Evolutionary conservation across 92 coral and sea anemone species (phyloP).

Genomic region (Parazoanthus atlanticus): DNA sequence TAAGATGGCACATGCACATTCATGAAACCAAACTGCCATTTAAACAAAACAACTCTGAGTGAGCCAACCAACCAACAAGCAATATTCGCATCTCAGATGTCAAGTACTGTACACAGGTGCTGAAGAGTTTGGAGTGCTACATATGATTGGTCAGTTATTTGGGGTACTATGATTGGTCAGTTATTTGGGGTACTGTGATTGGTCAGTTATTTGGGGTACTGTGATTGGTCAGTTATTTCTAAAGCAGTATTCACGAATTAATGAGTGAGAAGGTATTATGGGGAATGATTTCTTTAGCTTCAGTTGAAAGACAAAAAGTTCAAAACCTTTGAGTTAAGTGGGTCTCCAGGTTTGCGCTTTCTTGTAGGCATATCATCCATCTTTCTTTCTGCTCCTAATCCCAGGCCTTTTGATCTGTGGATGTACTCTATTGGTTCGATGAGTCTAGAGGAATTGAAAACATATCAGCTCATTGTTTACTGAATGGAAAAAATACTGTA

Average conservation of each 20-base stretch:
- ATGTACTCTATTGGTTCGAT: slow-evolving; percentile 94
- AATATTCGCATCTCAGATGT: no score
- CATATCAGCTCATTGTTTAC: not conserved
- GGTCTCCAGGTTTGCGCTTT: slow-evolving; percentile 91
- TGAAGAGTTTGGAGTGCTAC: no score
- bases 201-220: not conserved
- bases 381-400: slow-evolving; percentile 89
- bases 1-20: no score
- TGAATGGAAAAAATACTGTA: no score
- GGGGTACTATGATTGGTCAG: not conserved
- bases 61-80: no score
- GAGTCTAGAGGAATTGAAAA: slow-evolving; percentile 49
- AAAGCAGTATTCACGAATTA: no score
- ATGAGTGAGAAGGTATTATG: no score
- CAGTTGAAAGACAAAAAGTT: not conserved
- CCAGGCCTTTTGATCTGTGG: slow-evolving; percentile 95
- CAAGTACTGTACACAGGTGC: no score
- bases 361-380: slow-evolving; percentile 56
- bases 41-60: no score
- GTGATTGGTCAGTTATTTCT: not conserved
- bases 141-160: not conserved
- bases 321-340: slow-evolving; percentile 49
- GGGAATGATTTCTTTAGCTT: not conserved
- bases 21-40: no score
- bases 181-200: not conserved